Base-by-base conservation (phyloP, 53 echinoderm and acorn worm genomes). In the Crossaster papposus region DNA sequence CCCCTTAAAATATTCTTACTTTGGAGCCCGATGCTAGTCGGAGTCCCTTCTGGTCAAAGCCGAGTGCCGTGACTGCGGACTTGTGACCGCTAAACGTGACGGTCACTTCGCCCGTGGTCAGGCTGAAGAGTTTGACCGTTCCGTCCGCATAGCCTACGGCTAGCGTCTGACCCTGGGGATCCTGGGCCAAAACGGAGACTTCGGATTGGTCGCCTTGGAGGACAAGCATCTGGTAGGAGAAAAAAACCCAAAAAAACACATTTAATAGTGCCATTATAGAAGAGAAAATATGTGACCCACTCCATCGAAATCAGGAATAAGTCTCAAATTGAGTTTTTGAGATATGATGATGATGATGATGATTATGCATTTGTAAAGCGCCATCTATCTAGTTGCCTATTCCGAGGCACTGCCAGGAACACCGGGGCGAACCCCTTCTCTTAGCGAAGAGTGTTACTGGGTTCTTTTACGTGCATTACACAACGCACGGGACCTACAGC, bases 81-180 rank as follows among this genome's bases (percentile, higher is more conserved):
- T 96, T 96, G 88, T 99, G 99, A 38, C 99, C 99, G 55, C 94
- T 96, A 83, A 99, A 99, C 22, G 93, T 93, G 37, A 99, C 95
- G 28, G 81, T 89, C 38, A 88, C 68, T 33, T 96, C 96, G 8
- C 96, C 94, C 14, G 88, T 89, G 14, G 75, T 70, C 10, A 95
- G 72, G 85, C 91, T 92, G 88, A 96, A 99, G 26, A 99, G 77
- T 80, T 89, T 85, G 80, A 99, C 93, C 30, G 80, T 72, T 33
- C 99, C 99, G 79, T 99, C 96, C 11, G 93, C 90, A 80, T 99
- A 99, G 18, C 99, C 99, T 0, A 96, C 96, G 18, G 99, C 96
- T 22, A 99, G 79, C 2, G 75, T 85, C 58, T 85, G 81, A 18
- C 86, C 86, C 73, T 95, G 81, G 0, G 93, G 92, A 68, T 92